A percentile compares a stretch with the other conserved stretches of the same genome.
Evolutionary conservation across 1,140 invertebrate genomes (phyloP).

Genomic region (Frieseomelitta varia): DNA sequence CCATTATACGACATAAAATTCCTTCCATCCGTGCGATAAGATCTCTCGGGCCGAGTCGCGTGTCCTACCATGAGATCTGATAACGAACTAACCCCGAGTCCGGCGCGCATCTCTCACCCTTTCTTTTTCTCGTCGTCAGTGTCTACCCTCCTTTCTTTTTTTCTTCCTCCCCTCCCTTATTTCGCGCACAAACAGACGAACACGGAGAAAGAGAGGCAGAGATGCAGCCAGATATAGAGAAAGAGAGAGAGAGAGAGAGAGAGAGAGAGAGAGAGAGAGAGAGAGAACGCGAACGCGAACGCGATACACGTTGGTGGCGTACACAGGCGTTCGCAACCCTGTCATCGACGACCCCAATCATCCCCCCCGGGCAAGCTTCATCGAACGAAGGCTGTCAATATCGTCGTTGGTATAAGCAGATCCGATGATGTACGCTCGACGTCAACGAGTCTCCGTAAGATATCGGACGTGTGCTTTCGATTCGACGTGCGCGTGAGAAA

Average conservation of each 20-base stretch:
- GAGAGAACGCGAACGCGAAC: conserved; percentile 1
- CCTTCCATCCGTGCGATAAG: conserved; percentile 79
- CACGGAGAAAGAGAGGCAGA: conserved; percentile 33
- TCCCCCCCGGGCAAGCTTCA: conserved; percentile 65
- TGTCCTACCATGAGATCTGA: conserved; percentile 79
- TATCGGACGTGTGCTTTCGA: conserved; percentile 67
- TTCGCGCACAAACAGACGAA: conserved; percentile 53
- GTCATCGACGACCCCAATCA: conserved; percentile 75
- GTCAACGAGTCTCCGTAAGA: conserved; percentile 68
- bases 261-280: background rate
- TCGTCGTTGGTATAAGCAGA: conserved; percentile 67
- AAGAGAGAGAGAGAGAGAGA: background rate
- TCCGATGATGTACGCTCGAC: conserved; percentile 68
- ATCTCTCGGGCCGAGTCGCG: conserved; percentile 77
- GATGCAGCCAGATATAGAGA: conserved; percentile 50
- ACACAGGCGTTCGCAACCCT: conserved; percentile 40
- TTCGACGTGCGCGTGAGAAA: conserved; percentile 70
- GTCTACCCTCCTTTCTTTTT: conserved; percentile 29
- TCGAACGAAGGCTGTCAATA: conserved; percentile 74
- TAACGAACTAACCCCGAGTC: conserved; percentile 72
- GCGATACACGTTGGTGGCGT: conserved; percentile 20
- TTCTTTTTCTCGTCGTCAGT: conserved; percentile 28
- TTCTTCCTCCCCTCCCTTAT: conserved; percentile 38
- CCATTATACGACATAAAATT: conserved; percentile 81
- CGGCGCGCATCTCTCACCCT: conserved; percentile 60